Evolutionary conservation across 1,140 invertebrate species (phyloP), one percentile per base, ranked within the genome.

Genomic region (Lasioglossum albipes): DNA sequence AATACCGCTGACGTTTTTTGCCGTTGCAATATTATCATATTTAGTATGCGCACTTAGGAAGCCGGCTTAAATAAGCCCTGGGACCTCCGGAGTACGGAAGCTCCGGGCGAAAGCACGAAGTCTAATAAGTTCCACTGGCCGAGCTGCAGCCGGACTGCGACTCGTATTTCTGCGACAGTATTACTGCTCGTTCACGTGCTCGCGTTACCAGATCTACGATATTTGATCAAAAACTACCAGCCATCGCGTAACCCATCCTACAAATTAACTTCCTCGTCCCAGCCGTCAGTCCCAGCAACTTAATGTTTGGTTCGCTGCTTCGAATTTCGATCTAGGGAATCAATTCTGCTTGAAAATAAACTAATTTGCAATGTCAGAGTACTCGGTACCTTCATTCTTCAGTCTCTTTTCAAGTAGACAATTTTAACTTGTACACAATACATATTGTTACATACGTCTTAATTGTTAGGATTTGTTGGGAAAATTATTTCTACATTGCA

Each of bases 1-100:
- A 93, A 93, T 93, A 93, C 93, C 91, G 86, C 90, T 91, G 91
- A 91, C 91, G 89, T 92, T 93, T 93, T 93, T 92, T 92, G 88
- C 89, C 91, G 88, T 92, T 92, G 91, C 92, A 93, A 93, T 93
- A 93, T 93, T 93, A 93, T 93, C 91, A 92, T 93, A 93, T 93
- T 93, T 93, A 93, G 92, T 93, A 93, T 93, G 92, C 93, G 89
- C 89, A 92, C 92, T 93, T 93, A 93, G 91, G 87, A 91, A 92
- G 91, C 88, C 89, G 84, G 90, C 92, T 93, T 93, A 93, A 93
- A 93, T 93, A 93, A 93, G 89, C 91, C 89, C 86, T 82, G 85
- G 86, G 88, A 89, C 86, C 90, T 84, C 83, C 75, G 82, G 84
- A 89, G 88, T 87, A 85, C 86, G 88, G 83, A 89, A 91, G 88